Evolutionary conservation across 2,888 invertebrate species (phyloP).

Genomic region (Gisinianus flammeolus): DNA sequence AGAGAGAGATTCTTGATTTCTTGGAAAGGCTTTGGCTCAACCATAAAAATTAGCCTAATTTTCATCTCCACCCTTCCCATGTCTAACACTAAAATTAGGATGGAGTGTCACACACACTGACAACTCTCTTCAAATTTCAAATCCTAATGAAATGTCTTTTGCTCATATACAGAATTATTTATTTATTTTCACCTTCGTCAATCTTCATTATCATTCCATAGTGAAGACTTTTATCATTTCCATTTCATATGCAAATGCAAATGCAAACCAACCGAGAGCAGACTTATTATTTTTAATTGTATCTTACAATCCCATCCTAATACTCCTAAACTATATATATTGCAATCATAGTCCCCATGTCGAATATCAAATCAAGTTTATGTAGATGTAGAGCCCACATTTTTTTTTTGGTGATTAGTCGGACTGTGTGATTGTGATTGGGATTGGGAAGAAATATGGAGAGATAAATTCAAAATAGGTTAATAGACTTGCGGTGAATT

Average conservation of each 20-base stretch:
- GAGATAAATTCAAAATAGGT: background rate
- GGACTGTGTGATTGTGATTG: too few relatives aligned
- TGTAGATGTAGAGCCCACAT: too few relatives aligned
- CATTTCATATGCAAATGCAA: too few relatives aligned
- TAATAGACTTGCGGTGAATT: background rate
- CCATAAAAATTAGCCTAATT: slow-evolving; percentile 28
- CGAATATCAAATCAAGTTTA: too few relatives aligned
- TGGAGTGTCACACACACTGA: background rate
- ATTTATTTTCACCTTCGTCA: background rate
- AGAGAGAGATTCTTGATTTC: background rate
- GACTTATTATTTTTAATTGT: too few relatives aligned
- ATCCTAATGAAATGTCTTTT: background rate
- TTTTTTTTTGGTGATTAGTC: too few relatives aligned
- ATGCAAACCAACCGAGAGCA: too few relatives aligned
- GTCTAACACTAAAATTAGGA: slow-evolving; percentile 13
- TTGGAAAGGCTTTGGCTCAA: slow-evolving; percentile 7
- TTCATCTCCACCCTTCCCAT: slow-evolving; percentile 1
- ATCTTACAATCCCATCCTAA: too few relatives aligned
- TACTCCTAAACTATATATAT: too few relatives aligned
- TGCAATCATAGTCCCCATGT: too few relatives aligned
- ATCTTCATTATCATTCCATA: background rate
- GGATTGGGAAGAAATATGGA: too few relatives aligned
- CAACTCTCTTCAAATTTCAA: background rate
- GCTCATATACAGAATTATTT: background rate
- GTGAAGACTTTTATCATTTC: too few relatives aligned